These are phyloP conservation scores for Lagorchestes hirsutus DNA, from an alignment of 2,797 vertebrate genomes.

Conservation along the genomic window DNA sequence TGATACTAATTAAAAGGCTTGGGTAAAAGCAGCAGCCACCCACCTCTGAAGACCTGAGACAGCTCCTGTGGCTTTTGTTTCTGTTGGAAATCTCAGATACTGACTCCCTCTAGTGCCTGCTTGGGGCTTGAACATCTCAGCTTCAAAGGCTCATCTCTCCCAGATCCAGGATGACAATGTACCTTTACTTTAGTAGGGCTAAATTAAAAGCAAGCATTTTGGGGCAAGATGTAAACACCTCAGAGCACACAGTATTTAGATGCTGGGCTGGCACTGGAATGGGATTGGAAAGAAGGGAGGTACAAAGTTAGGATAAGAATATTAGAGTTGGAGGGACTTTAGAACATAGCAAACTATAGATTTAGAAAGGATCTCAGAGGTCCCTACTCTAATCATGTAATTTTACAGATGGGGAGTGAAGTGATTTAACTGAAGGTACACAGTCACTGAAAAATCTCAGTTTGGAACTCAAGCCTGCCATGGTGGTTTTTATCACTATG, in stretches of 20 bases:
- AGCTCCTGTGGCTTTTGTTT: conserved; percentile 38
- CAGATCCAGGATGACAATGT: neutral
- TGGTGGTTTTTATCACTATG: neutral
- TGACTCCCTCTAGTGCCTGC: conserved; percentile 74
- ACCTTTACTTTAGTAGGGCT: neutral
- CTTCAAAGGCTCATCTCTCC: neutral
- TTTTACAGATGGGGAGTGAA: neutral
- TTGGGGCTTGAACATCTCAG: neutral
- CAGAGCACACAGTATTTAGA: neutral
- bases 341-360: neutral
- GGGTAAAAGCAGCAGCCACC: conserved; percentile 67
- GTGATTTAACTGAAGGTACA: neutral
- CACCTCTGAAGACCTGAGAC: conserved; percentile 50
- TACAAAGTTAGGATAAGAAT: neutral
- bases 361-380: neutral
- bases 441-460: neutral
- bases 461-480: neutral
- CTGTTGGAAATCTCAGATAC: conserved; percentile 39
- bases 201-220: neutral
- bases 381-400: neutral
- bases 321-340: neutral
- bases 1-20: conserved; percentile 68
- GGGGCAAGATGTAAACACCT: neutral
- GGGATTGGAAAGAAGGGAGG: neutral
- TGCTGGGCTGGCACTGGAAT: neutral